Evolutionary conservation across 1,140 invertebrate species (phyloP).

Genomic region (Meloidogyne floridensis): DNA sequence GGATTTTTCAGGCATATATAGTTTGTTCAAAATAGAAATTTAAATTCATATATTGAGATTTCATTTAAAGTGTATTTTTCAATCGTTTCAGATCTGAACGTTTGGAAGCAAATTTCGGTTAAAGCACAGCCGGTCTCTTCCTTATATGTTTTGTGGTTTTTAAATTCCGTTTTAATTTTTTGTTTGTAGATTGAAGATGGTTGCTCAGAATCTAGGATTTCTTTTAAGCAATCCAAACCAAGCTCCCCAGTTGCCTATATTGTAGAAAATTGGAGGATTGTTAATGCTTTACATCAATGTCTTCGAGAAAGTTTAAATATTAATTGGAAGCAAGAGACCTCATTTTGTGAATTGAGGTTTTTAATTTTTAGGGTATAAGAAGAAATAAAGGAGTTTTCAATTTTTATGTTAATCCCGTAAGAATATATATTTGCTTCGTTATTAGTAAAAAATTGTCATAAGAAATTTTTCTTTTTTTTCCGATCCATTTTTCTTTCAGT

Average conservation of each 20-base stretch:
- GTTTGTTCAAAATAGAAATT: no score
- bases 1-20: no score
- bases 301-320: conserved; percentile 46
- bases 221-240: conserved; percentile 38
- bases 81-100: conserved; percentile 42
- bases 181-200: conserved; percentile 39
- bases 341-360: conserved; percentile 49
- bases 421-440: no score
- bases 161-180: conserved; percentile 24
- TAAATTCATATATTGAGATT: no score
- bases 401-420: no score
- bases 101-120: conserved; percentile 46
- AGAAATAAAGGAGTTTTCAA: conserved; percentile 2
- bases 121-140: conserved; percentile 45
- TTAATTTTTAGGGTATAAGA: conserved; percentile 20
- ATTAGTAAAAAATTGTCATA: no score
- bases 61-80: conserved; percentile 20
- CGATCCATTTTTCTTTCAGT: conserved; percentile 32
- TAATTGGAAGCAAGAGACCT: conserved; percentile 34
- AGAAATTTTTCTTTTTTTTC: no score
- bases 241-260: conserved; percentile 42
- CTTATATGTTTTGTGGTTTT: conserved; percentile 38
- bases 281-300: conserved; percentile 40
- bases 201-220: conserved; percentile 48
- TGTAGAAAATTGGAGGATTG: conserved; percentile 49